Evolutionary conservation across 2,797 vertebrate species (phyloP).

Genomic region (Fringilla coelebs): DNA sequence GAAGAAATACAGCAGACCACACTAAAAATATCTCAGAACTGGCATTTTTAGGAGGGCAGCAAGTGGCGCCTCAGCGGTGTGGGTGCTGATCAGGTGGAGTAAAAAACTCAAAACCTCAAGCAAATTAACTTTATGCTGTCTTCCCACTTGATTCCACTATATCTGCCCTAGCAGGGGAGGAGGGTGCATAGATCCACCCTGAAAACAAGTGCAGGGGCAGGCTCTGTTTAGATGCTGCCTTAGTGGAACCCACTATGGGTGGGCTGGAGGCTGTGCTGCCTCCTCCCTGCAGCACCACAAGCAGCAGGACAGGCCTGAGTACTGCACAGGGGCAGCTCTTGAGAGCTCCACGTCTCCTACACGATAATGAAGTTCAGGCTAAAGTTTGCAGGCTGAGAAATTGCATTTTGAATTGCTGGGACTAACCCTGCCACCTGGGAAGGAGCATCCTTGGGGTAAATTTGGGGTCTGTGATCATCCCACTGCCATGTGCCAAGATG

Average conservation of each 20-base stretch:
- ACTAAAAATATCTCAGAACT: not conserved
- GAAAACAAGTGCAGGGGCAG: not conserved
- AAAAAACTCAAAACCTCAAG: not conserved
- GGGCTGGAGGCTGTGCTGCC: not conserved
- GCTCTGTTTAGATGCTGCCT: not conserved
- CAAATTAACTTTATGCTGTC: not conserved
- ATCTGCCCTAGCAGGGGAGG: not conserved
- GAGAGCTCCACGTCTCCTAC: not conserved
- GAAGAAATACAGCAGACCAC: not conserved
- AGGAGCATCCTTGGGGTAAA: not conserved
- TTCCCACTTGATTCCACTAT: not conserved
- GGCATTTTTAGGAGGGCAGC: not conserved
- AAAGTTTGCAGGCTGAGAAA: not conserved
- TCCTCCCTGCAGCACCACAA: accelerated
- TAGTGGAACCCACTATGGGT: accelerated
- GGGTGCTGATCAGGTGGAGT: accelerated
- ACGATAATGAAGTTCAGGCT: not conserved
- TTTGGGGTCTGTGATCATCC: not conserved
- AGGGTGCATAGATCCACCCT: not conserved
- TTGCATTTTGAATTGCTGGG: not conserved
- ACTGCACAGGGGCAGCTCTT: not conserved
- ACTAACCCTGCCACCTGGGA: not conserved
- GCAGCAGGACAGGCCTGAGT: not conserved
- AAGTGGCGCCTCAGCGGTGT: not conserved
- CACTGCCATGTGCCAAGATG: not conserved